Evolutionary conservation across 2,113 vertebrate species (phyloP).

Genomic region (Burhinus bistriatus): DNA sequence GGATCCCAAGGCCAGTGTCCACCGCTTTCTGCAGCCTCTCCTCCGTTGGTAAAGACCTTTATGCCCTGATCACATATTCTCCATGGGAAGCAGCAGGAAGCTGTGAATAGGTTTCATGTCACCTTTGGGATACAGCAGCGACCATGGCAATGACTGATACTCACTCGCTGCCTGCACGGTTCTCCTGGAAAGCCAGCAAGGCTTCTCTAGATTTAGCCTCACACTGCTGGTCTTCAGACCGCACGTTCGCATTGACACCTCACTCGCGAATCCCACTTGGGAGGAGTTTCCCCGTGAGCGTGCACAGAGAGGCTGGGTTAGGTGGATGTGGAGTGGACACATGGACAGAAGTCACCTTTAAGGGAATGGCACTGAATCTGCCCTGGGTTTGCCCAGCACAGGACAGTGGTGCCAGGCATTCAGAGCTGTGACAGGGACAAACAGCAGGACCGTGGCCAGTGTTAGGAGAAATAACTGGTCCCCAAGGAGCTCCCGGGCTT

Average conservation of each 20-base stretch:
- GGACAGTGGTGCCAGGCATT: constrained; percentile 10
- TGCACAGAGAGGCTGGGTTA: background rate
- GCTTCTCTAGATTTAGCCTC: background rate
- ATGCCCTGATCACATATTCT: fast-evolving
- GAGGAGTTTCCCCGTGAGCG: background rate
- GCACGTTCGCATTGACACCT: background rate
- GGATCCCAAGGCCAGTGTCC: fast-evolving
- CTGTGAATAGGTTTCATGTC: background rate
- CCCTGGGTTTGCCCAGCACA: background rate
- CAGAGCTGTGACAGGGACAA: constrained; percentile 36
- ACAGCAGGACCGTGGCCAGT: background rate
- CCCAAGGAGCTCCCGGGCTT: constrained; percentile 7
- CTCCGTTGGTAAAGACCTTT: background rate
- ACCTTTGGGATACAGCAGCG: background rate
- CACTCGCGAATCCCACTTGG: fast-evolving
- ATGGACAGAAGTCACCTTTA: background rate
- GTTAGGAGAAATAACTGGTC: background rate
- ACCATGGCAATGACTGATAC: fast-evolving
- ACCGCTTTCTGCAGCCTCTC: background rate
- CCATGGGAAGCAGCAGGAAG: background rate
- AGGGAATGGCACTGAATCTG: background rate
- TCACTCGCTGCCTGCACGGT: background rate
- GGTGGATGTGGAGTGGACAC: background rate
- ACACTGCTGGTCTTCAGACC: background rate
- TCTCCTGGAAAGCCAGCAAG: background rate